Evolutionary conservation across 2,113 vertebrate genomes (phyloP), one percentile per base, ranked within the genome.

Genomic region (Sitta europaea): DNA sequence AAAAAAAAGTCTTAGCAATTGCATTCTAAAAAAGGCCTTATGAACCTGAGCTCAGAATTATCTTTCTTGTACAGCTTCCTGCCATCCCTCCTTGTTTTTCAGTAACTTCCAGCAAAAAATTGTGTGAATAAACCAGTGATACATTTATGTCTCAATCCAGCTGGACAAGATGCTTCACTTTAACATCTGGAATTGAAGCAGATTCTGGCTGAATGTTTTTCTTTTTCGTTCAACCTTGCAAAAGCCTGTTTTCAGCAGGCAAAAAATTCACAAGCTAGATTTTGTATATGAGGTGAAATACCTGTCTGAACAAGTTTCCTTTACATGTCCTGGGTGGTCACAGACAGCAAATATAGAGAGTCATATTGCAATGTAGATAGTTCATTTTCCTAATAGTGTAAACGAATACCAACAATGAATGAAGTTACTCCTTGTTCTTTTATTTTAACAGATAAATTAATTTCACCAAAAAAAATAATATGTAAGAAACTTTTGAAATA

Each of bases 21-120:
- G 16, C 0, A 1, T 10, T 62, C 4, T 5, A 48, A 12, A 24
- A 42, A 76, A 76, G 54, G 10, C 3, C 12, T 42, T 48, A 47
- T 6, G 58, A 87, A 62, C 29, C 9, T 58, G 14, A 81, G 11
- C 17, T 95, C 11, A 48, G 57, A 74, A 75, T 2, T 6, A 9
- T 36, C 5, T 10, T 40, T 12, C 9, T 87, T 38, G 9, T 8
- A 18, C 9, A 62, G 6, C 6, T 70, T 63, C 29, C 29, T 84
- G 19, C 4, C 0, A 0, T 65, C 16, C 33, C 31, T 23, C 10
- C 40, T 70, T 40, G 13, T 4, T 45, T 73, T 24, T 67, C 35
- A 48, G 18, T 35, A 53, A 48, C 77, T 91, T 91, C 5, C 40
- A 68, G 53, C 8, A 58, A 29, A 77, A 8, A 50, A 16, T 6